Percentiles rank a stretch among this genome's conserved stretches.
Conservation (phyloP, 2,113 vertebrate genomes). For the Corythornis madagascariensis region DNA sequence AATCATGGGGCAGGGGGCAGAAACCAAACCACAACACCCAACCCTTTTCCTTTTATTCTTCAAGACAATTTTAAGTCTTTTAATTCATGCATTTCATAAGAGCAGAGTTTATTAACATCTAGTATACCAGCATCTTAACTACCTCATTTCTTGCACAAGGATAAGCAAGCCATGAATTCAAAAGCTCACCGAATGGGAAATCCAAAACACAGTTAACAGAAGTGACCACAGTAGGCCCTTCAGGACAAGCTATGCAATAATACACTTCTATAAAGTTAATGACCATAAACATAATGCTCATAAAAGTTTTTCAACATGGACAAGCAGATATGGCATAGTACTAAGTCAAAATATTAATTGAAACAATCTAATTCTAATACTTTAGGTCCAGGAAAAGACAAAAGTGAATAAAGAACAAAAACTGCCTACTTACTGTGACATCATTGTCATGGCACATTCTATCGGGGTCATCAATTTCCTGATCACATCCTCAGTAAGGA, state of each 20-base stretch:
- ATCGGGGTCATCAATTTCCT: constrained; percentile 97
- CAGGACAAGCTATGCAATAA: not conserved
- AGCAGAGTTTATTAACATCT: not conserved
- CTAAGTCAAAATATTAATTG: not conserved
- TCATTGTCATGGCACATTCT: constrained; percentile 99
- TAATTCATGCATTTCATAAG: not conserved
- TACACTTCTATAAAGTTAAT: not conserved
- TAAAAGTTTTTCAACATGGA: not conserved
- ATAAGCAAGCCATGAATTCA: not conserved
- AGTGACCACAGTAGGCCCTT: not conserved
- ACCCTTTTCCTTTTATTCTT: not conserved
- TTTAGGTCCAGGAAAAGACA: not conserved
- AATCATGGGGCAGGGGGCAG: not conserved
- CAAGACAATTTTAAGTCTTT: not conserved
- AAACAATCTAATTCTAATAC: not conserved
- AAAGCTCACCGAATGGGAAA: not conserved
- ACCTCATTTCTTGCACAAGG: not conserved
- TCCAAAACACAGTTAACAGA: not conserved
- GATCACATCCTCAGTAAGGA: constrained; percentile 97
- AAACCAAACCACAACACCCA: not conserved
- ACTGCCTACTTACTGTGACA: constrained; percentile 93
- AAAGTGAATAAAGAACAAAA: not conserved
- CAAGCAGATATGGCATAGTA: not conserved
- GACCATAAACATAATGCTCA: not conserved
- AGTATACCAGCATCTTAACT: not conserved